Percentiles rank a stretch among this genome's conserved stretches.
These are phyloP conservation scores for Erethizon dorsatum DNA, from an alignment of 2,797 vertebrate genomes.

Conservation along the genomic window DNA sequence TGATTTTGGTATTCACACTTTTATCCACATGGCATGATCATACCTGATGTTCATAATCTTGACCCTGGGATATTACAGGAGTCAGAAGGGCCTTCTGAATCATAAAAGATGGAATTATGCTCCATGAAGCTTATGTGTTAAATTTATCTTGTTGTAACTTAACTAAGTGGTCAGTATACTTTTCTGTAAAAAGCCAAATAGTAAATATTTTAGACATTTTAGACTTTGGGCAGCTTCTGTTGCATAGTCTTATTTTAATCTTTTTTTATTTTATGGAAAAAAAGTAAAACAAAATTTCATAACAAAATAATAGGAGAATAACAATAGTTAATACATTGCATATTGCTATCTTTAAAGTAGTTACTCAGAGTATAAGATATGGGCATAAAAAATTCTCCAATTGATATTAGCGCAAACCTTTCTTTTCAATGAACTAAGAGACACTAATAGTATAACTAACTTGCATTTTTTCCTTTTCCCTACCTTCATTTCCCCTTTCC, in stretches of 20 bases:
- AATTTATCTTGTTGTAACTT: not conserved
- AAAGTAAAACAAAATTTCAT: too few relatives aligned
- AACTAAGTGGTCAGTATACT: not conserved
- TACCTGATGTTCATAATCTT: not conserved
- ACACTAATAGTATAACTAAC: not conserved
- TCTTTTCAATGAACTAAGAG: not conserved
- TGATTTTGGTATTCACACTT: not conserved
- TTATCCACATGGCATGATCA: rapidly evolving
- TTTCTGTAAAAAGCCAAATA: not conserved
- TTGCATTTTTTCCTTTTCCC: not conserved
- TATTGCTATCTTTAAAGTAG: too few relatives aligned
- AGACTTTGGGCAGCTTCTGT: not conserved
- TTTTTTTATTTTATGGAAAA: too few relatives aligned
- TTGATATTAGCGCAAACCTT: not conserved
- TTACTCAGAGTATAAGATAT: too few relatives aligned
- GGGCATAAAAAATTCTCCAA: not conserved
- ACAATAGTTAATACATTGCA: too few relatives aligned
- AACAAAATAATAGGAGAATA: too few relatives aligned
- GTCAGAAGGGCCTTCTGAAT: not conserved
- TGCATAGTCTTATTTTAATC: not conserved
- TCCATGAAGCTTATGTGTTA: not conserved
- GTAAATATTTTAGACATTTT: not conserved
- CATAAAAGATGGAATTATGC: not conserved
- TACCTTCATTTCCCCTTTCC: not conserved
- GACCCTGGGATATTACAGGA: not conserved